Percentiles rank a stretch among this genome's conserved stretches.
Evolutionary conservation across 2,888 invertebrate genomes (phyloP).

Genomic region (Lumbricus terrestris): DNA sequence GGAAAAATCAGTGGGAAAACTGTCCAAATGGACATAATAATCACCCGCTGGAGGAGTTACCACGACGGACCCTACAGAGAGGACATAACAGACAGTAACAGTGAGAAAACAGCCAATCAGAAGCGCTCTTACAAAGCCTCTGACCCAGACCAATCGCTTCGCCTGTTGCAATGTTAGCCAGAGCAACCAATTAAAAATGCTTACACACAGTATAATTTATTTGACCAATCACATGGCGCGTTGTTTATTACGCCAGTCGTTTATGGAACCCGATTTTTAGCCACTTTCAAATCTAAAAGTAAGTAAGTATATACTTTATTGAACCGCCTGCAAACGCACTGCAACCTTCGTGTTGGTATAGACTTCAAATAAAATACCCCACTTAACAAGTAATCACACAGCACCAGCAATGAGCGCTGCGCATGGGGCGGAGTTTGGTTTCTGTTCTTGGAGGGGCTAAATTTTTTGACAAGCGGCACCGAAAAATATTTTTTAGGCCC

Average conservation of each 20-base stretch:
- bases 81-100: conserved; percentile 3
- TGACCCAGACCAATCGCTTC: not conserved
- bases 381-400: too few species aligned
- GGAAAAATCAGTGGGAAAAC: not conserved
- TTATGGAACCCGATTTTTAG: not conserved
- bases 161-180: not conserved
- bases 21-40: conserved; percentile 3
- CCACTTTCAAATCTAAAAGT: not conserved
- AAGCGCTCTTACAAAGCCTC: not conserved
- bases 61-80: not conserved
- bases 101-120: not conserved
- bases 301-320: too few species aligned
- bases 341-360: too few species aligned
- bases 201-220: not conserved
- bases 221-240: not conserved
- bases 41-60: not conserved
- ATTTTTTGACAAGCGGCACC: too few species aligned
- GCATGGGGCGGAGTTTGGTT: too few species aligned
- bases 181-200: not conserved
- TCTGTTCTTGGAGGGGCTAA: too few species aligned
- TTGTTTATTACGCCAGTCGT: not conserved
- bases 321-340: too few species aligned
- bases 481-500: too few species aligned
- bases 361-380: too few species aligned
- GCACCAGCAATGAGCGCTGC: too few species aligned